Percentiles rank a stretch among this genome's conserved stretches.
phyloP scores from a whole-genome alignment of 2,888 invertebrate species.

The Cheilosia urbana region DNA sequence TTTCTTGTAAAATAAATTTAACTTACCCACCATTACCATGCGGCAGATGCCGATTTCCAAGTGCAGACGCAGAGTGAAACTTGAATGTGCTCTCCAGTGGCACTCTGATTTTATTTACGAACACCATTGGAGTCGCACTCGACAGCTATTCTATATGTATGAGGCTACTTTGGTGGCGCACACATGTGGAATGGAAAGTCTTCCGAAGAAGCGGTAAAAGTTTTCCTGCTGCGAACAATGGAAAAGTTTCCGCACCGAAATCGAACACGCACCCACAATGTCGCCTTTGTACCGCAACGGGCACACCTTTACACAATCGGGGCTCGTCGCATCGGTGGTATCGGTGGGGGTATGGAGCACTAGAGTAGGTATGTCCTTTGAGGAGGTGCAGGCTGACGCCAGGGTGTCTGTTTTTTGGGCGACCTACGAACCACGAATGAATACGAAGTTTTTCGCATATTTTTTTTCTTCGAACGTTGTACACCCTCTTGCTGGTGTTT shows the following conservation, averaged over 20 bases:
- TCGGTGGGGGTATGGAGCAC: no score
- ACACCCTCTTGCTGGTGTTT: background rate
- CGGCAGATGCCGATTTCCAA: no score
- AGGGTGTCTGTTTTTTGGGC: slow-evolving; percentile 54
- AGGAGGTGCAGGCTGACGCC: slow-evolving; percentile 57
- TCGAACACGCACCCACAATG: slow-evolving; percentile 66
- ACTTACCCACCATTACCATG: slow-evolving; percentile 15
- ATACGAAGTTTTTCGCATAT: slow-evolving; percentile 35
- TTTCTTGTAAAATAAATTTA: slow-evolving; percentile 33
- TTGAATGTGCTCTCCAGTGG: slow-evolving; percentile 8
- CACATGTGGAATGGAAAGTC: slow-evolving; percentile 50
- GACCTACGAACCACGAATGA: slow-evolving; percentile 39
- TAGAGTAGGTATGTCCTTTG: slow-evolving; percentile 24
- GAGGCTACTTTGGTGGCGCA: slow-evolving; percentile 45
- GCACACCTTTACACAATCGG: slow-evolving; percentile 46
- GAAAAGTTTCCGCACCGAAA: slow-evolving; percentile 56
- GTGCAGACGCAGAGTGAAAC: slow-evolving; percentile 4
- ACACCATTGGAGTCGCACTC: slow-evolving; percentile 15
- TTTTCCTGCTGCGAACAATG: slow-evolving; percentile 52
- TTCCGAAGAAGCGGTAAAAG: slow-evolving; percentile 28
- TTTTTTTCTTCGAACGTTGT: slow-evolving; percentile 6
- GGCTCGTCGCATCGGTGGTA: background rate
- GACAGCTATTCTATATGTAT: background rate
- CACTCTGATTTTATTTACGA: slow-evolving; percentile 24
- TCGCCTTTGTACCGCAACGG: slow-evolving; percentile 40